These are phyloP conservation scores for Gortyna flavago DNA, from an alignment of 2,888 invertebrate species.

Conservation along the genomic window DNA sequence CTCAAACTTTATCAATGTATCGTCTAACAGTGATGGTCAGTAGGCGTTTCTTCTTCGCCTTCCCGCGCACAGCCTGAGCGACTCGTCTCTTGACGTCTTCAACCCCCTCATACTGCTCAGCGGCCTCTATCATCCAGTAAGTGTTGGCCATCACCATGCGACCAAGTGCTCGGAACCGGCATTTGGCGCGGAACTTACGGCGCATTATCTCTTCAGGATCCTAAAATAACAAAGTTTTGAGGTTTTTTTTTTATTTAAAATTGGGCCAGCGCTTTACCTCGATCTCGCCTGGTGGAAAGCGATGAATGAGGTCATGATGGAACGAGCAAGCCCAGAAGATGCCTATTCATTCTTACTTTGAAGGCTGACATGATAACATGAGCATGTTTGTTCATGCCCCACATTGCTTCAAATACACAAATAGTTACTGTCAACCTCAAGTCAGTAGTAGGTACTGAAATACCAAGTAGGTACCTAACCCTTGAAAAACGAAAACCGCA, in stretches of 20 bases:
- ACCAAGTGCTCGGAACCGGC: constrained; percentile 89
- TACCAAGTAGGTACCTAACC: background rate
- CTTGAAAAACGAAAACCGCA: background rate
- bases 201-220: constrained; percentile 82
- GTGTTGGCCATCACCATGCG: constrained; percentile 90
- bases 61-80: constrained; percentile 87
- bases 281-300: no score
- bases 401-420: background rate
- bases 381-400: background rate
- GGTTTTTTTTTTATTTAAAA: no score
- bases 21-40: constrained; percentile 84
- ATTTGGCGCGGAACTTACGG: constrained; percentile 85
- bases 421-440: background rate
- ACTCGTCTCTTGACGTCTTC: constrained; percentile 90
- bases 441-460: background rate
- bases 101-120: constrained; percentile 85
- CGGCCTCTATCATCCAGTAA: constrained; percentile 89
- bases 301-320: no score
- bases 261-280: no score
- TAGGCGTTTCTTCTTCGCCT: constrained; percentile 86
- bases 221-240: constrained; percentile 51
- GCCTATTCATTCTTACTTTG: no score
- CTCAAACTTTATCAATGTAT: constrained; percentile 11
- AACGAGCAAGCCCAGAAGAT: no score
- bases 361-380: no score